phyloP scores from a whole-genome alignment of 2,888 invertebrate genomes.

The Agrochola lychnidis region DNA sequence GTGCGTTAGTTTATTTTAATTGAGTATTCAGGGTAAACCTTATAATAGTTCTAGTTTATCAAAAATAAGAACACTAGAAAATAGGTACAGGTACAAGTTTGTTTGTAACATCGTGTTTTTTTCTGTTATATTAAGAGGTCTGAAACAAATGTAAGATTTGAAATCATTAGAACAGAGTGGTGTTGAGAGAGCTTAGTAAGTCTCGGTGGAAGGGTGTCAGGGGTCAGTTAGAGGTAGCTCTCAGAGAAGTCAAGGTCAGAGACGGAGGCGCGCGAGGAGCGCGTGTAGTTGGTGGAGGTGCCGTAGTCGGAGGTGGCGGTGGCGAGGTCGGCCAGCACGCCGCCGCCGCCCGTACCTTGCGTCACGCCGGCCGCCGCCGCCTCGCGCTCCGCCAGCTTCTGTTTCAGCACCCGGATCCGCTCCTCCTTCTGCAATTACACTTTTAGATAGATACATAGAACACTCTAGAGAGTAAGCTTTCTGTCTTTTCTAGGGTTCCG shows the following conservation, averaged over 20 bases:
- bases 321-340: conserved; percentile 94
- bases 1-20: conserved; percentile 38
- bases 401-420: conserved; percentile 95
- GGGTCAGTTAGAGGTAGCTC: conserved; percentile 93
- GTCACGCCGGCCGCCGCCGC: conserved; percentile 91
- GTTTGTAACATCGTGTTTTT: conserved; percentile 32
- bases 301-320: conserved; percentile 95
- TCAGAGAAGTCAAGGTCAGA: conserved; percentile 97
- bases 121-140: conserved; percentile 43
- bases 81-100: conserved; percentile 58
- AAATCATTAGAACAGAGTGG: conserved; percentile 46
- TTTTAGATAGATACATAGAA: conserved; percentile 1
- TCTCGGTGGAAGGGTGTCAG: conserved; percentile 22
- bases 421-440: conserved; percentile 94
- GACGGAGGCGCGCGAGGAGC: conserved; percentile 95
- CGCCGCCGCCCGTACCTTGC: conserved; percentile 93
- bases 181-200: conserved; percentile 39
- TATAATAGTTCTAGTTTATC: conserved; percentile 42
- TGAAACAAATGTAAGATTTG: conserved; percentile 50
- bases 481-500: too few relatives aligned
- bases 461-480: neutral
- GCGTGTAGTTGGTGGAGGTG: conserved; percentile 95
- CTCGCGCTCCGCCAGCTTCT: conserved; percentile 95
- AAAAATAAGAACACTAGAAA: conserved; percentile 50
- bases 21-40: conserved; percentile 30